phyloP scores from a whole-genome alignment of 1,140 invertebrate genomes.

The Vanessa atalanta region DNA sequence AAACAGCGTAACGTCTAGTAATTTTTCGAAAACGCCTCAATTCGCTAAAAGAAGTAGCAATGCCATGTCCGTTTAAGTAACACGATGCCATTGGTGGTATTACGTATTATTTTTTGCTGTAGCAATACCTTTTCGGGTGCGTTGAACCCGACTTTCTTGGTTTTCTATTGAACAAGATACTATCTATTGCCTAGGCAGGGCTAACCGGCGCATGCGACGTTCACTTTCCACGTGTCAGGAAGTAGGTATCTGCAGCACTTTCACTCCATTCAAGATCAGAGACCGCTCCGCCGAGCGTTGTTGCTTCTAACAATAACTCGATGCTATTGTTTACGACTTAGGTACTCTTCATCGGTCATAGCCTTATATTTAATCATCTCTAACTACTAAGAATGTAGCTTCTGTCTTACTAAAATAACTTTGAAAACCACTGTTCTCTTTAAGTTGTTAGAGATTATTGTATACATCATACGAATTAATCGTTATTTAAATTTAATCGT shows the following conservation, averaged over 20 bases:
- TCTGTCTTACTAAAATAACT: not conserved
- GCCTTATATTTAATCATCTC: not conserved
- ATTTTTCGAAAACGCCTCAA: constrained; percentile 15
- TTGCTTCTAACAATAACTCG: constrained; percentile 56
- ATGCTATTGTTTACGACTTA: constrained; percentile 52
- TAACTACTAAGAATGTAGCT: not conserved
- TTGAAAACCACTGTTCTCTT: not conserved
- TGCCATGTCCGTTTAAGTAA: constrained; percentile 21
- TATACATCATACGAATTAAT: not conserved
- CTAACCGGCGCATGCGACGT: constrained; percentile 57
- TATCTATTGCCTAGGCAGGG: constrained; percentile 61
- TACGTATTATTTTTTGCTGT: constrained; percentile 26
- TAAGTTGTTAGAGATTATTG: not conserved
- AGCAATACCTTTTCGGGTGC: constrained; percentile 35
- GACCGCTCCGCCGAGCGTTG: constrained; percentile 58
- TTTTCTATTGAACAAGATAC: constrained; percentile 68
- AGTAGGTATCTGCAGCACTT: constrained; percentile 68
- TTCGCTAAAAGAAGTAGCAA: constrained; percentile 2
- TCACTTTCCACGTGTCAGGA: constrained; percentile 77
- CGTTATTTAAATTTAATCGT: not conserved
- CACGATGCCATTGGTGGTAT: constrained; percentile 17
- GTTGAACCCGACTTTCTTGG: constrained; percentile 63
- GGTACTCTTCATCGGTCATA: constrained; percentile 32
- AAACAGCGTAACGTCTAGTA: constrained; percentile 5
- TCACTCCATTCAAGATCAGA: constrained; percentile 78